Base-by-base conservation (phyloP, 1,140 invertebrate genomes). In the Apis dorsata region DNA sequence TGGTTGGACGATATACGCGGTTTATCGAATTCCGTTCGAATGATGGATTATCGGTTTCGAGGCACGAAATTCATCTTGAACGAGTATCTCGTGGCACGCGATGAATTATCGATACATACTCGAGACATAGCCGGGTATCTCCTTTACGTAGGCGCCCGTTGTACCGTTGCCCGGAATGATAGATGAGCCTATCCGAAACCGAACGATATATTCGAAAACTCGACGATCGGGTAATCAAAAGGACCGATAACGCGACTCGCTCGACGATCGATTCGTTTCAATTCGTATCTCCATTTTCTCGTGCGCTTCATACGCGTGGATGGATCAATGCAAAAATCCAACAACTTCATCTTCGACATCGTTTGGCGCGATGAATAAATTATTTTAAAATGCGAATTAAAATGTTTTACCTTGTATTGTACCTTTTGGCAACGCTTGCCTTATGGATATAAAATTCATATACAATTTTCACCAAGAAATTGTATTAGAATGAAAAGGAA, bases 101-200 rank as follows among this genome's bases (percentile, higher is more conserved):
- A 68, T 85, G 79, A 88, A 88, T 88, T 88, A 88, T 88, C 86
- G 86, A 88, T 85, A 85, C 83, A 79, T 60, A 65, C 81, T 68
- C n/a, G 86, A 85, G 83, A 83, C 82, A 87, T 60, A 34, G 13
- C 53, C 53, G 5, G 49, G 55, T 72, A 65, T 84, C 79, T 73
- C 53, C 65, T 44, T 44, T 59, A 65, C 65, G 57, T 49, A 19
- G 28, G 24, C 28, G n/a, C 7, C 79, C 44, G 53, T 63, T 53
- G 49, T 68, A 68, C 44, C 55, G 34, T 44, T 60, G 19, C 12
- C 34, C 17, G 53, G 66, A 44, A 44, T 88, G 83, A 88, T 87
- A 74, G 79, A 88, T 85, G 83, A 17, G 83, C 53, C 51, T 59
- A 51, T 79, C 65, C 60, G 59, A 59, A 72, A 72, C 11, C 19